Evolutionary conservation across 2,797 vertebrate species (phyloP).

Genomic region (Pyrocephalus nanus): DNA sequence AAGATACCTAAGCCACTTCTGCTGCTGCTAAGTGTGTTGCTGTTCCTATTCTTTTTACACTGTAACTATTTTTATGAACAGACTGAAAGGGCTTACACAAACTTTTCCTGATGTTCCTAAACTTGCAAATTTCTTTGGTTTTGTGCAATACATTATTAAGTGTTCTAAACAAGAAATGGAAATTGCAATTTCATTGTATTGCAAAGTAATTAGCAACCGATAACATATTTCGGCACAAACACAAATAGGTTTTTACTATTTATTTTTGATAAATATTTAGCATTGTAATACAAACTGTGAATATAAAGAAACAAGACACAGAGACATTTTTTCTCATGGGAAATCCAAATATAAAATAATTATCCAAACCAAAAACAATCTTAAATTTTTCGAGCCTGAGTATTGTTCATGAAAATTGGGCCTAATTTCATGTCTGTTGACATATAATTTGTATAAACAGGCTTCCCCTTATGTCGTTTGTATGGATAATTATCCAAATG

Average conservation of each 20-base stretch:
- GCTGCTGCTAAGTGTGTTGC: background rate
- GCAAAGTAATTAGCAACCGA: background rate
- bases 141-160: background rate
- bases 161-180: background rate
- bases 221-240: background rate
- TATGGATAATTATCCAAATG: background rate
- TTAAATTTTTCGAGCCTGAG: background rate
- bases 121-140: background rate
- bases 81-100: background rate
- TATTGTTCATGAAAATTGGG: background rate
- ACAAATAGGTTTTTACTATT: background rate
- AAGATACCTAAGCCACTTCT: background rate
- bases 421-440: background rate
- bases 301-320: background rate
- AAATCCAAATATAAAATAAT: background rate
- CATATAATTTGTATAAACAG: rapidly evolving
- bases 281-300: background rate
- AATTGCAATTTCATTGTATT: background rate
- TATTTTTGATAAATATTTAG: background rate
- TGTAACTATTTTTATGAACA: background rate
- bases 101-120: background rate
- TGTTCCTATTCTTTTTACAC: background rate
- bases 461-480: background rate
- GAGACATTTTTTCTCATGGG: background rate
- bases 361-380: background rate